phyloP scores from a whole-genome alignment of 2,797 vertebrate genomes.

The Perdix hodgsoniae region DNA sequence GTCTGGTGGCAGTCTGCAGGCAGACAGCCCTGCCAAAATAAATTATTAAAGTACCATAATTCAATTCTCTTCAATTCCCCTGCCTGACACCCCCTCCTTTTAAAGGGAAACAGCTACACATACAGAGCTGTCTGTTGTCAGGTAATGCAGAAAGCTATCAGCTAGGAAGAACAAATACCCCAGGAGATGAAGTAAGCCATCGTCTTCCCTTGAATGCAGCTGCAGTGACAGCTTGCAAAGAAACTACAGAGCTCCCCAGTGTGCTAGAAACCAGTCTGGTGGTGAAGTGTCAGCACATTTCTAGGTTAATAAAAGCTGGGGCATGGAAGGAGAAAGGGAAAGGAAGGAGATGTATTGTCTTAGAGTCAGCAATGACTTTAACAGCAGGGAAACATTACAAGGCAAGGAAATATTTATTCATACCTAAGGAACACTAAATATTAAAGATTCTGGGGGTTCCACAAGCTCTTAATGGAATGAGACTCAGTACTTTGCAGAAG shows the following conservation, averaged over 20 bases:
- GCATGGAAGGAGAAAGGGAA: not conserved
- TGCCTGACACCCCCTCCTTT: not conserved
- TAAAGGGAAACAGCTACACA: not conserved
- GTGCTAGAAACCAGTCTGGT: not conserved
- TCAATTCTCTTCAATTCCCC: not conserved
- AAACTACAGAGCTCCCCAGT: not conserved
- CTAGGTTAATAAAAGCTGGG: slow-evolving; percentile 24
- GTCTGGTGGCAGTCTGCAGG: not conserved
- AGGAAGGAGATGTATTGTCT: not conserved
- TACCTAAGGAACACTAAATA: slow-evolving; percentile 32
- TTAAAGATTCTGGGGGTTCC: not conserved
- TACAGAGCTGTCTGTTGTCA: not conserved
- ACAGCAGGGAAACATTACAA: slow-evolving; percentile 18
- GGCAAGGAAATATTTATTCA: slow-evolving; percentile 45
- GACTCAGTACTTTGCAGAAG: not conserved
- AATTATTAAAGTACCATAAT: not conserved
- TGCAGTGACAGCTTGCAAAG: slow-evolving; percentile 1
- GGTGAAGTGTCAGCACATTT: slow-evolving; percentile 27
- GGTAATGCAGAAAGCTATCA: not conserved
- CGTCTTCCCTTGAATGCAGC: not conserved
- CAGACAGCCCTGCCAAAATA: not conserved
- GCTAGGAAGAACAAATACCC: not conserved
- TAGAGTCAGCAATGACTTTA: slow-evolving; percentile 16
- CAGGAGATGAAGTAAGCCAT: not conserved
- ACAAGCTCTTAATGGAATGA: not conserved